phyloP scores from a whole-genome alignment of 2,797 vertebrate species.

The Sibirionetta formosa region DNA sequence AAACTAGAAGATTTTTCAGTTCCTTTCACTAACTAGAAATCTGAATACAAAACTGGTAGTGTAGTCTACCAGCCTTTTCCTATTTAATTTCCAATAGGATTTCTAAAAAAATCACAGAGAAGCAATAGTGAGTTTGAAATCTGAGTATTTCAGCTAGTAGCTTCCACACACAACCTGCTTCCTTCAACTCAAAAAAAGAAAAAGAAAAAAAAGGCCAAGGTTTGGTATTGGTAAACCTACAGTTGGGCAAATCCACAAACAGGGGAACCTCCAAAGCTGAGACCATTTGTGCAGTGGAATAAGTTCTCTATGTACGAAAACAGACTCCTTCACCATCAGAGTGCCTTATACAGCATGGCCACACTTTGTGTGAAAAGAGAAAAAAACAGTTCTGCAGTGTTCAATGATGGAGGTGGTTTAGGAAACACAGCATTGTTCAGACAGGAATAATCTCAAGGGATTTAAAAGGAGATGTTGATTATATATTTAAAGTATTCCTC shows the following conservation, averaged over 20 bases:
- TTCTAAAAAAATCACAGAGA: background rate
- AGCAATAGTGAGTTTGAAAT: background rate
- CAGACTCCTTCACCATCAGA: background rate
- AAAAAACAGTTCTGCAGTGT: background rate
- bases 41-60: background rate
- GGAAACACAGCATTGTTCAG: background rate
- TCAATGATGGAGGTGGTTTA: fast-evolving
- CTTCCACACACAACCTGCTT: background rate
- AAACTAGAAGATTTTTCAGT: background rate
- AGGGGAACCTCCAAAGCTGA: background rate
- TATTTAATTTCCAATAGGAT: background rate
- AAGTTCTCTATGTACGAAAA: background rate
- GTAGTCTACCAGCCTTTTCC: background rate
- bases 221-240: background rate
- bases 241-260: background rate
- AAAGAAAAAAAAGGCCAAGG: background rate
- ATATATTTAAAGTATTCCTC: background rate
- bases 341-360: background rate
- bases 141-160: background rate
- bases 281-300: background rate
- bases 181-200: background rate
- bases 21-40: background rate
- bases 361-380: background rate
- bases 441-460: background rate
- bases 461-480: background rate